Evolutionary conservation across 2,888 invertebrate species (phyloP).

Genomic region (Hedychridium roseum): DNA sequence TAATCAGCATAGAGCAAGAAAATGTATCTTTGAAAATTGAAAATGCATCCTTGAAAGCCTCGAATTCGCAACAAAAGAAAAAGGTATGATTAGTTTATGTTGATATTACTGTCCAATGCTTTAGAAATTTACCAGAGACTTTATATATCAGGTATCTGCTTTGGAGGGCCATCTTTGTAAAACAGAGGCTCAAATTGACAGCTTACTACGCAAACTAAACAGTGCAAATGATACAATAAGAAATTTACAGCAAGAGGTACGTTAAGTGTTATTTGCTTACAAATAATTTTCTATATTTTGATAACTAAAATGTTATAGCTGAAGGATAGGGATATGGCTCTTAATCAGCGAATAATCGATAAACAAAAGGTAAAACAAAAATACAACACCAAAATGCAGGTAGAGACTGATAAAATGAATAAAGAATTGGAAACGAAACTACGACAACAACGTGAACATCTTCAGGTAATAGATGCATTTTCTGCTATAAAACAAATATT

Average conservation of each 20-base stretch:
- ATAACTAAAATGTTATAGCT: constrained; percentile 41
- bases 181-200: constrained; percentile 72
- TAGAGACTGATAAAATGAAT: constrained; percentile 78
- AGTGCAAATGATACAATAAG: constrained; percentile 73
- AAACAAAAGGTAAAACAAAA: constrained; percentile 66
- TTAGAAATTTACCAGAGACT: constrained; percentile 2
- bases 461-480: constrained; percentile 58
- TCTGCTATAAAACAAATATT: not conserved
- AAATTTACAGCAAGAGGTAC: constrained; percentile 68
- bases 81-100: constrained; percentile 61
- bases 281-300: constrained; percentile 2
- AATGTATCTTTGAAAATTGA: constrained; percentile 74
- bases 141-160: constrained; percentile 56
- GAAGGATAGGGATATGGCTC: constrained; percentile 64
- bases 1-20: constrained; percentile 77
- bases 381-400: constrained; percentile 68
- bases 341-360: constrained; percentile 66
- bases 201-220: constrained; percentile 70
- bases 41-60: constrained; percentile 71
- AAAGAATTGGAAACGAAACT: constrained; percentile 74
- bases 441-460: constrained; percentile 68
- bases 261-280: too few species aligned
- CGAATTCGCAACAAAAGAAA: constrained; percentile 74
- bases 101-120: not conserved
- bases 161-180: constrained; percentile 74